Conservation (phyloP, 1,140 invertebrate species). For the Drosophila guanche region DNA sequence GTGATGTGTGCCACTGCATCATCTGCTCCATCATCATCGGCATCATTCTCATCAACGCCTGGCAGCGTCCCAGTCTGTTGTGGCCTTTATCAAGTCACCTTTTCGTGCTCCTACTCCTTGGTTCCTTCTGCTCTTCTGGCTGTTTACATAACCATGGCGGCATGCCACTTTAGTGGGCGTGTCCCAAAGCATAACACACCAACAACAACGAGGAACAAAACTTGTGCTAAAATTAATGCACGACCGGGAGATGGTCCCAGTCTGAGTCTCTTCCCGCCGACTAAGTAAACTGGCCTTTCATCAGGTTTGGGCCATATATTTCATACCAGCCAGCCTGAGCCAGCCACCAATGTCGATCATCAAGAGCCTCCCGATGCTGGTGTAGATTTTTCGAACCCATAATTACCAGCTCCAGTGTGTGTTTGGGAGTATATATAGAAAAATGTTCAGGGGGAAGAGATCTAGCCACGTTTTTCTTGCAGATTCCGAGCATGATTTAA, state of each 20-base stretch:
- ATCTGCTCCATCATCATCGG: constrained; percentile 29
- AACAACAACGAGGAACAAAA: constrained; percentile 30
- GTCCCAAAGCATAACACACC: constrained; percentile 23
- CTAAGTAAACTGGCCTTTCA: constrained; percentile 69
- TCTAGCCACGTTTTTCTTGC: constrained; percentile 63
- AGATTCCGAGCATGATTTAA: constrained; percentile 66
- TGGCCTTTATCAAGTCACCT: constrained; percentile 70
- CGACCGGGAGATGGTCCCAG: constrained; percentile 46
- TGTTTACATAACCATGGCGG: constrained; percentile 75
- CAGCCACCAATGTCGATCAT: constrained; percentile 70
- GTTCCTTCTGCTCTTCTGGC: constrained; percentile 34
- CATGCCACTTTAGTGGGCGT: constrained; percentile 72
- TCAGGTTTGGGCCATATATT: constrained; percentile 62
- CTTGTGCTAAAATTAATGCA: constrained; percentile 76
- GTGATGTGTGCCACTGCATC: constrained; percentile 41
- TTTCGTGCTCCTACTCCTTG: constrained; percentile 39
- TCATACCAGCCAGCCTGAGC: constrained; percentile 20
- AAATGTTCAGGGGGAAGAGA: constrained; percentile 36
- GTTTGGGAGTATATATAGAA: constrained; percentile 39
- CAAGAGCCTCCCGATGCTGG: constrained; percentile 33
- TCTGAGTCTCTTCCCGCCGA: constrained; percentile 16
- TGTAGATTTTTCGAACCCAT: constrained; percentile 69
- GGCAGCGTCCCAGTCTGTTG: constrained; percentile 37
- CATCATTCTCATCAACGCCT: constrained; percentile 64
- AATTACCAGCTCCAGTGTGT: constrained; percentile 54